These are phyloP conservation scores for Nematostella vectensis DNA, from an alignment of 92 coral and sea anemone genomes.

Conservation along the genomic window DNA sequence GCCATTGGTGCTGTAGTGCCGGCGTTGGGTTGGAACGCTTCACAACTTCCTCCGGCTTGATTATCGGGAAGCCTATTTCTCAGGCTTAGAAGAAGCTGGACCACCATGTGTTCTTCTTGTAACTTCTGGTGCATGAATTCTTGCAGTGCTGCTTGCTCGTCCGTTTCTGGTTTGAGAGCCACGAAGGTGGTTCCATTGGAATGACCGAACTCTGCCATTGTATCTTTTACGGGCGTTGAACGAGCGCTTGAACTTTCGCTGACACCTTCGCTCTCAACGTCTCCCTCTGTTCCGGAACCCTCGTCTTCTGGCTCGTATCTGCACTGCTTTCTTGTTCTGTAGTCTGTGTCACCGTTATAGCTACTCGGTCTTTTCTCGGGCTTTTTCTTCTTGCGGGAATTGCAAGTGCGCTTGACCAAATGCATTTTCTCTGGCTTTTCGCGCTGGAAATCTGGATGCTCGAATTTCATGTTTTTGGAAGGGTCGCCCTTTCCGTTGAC, in stretches of 20 bases:
- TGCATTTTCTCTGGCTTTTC: conserved; percentile 93
- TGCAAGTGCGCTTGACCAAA: conserved; percentile 82
- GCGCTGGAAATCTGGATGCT: conserved; percentile 78
- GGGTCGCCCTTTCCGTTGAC: conserved; percentile 98
- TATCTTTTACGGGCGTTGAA: conserved; percentile 35
- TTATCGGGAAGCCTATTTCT: conserved; percentile 73
- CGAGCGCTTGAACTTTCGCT: conserved; percentile 50
- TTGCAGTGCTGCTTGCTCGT: conserved; percentile 35
- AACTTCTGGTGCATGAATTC: conserved; percentile 86
- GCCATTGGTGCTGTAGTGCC: background rate
- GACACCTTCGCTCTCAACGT: conserved; percentile 19
- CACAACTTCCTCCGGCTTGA: no score
- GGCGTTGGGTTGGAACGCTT: conserved; percentile 18
- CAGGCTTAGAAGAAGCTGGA: conserved; percentile 79
- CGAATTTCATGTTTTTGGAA: conserved; percentile 96
- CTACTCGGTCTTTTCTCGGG: conserved; percentile 31
- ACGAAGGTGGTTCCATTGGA: conserved; percentile 44
- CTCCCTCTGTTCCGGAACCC: conserved; percentile 14
- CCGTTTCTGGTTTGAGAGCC: conserved; percentile 32
- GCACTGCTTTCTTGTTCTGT: conserved; percentile 5
- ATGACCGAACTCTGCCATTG: conserved; percentile 34
- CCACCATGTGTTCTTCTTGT: conserved; percentile 87
- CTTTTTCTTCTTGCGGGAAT: conserved; percentile 75
- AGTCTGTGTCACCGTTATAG: conserved; percentile 12
- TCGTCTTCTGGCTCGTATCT: conserved; percentile 13